phyloP scores from a whole-genome alignment of 2,888 invertebrate genomes.

The Entomobrya multifasciata region DNA sequence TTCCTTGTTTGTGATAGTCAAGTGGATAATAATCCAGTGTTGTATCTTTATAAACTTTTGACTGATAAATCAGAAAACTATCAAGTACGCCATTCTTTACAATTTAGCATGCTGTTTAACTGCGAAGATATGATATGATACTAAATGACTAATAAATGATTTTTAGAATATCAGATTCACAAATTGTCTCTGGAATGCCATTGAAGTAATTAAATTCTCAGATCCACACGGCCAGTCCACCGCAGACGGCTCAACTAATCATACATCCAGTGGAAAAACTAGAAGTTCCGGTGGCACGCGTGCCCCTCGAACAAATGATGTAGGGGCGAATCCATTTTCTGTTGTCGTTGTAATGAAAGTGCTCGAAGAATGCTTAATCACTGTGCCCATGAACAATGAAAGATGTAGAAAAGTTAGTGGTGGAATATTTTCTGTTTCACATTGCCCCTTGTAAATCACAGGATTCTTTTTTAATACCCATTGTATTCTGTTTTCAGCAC shows the following conservation, averaged over 20 bases:
- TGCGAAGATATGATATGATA: not conserved
- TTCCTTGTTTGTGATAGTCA: conserved; percentile 71
- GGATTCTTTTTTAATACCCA: too few species aligned
- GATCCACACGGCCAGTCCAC: not conserved
- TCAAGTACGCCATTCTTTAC: conserved; percentile 69
- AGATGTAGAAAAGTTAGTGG: conserved; percentile 59
- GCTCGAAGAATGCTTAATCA: conserved; percentile 75
- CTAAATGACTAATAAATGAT: not conserved
- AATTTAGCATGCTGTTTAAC: too few species aligned
- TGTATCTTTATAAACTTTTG: conserved; percentile 74
- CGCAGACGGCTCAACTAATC: not conserved
- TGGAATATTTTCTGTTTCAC: not conserved
- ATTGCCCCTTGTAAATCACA: not conserved
- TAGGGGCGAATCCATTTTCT: conserved; percentile 60
- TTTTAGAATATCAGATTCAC: conserved; percentile 76
- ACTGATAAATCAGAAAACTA: conserved; percentile 74
- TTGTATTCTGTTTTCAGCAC: conserved; percentile 70
- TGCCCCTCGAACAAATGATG: conserved; percentile 48
- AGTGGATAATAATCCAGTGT: conserved; percentile 69
- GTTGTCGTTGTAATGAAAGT: conserved; percentile 76
- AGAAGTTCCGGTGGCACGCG: conserved; percentile 28
- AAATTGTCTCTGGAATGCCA: conserved; percentile 78
- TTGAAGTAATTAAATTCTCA: conserved; percentile 42
- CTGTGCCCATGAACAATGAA: conserved; percentile 51
- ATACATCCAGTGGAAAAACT: not conserved